phyloP scores from a whole-genome alignment of 2,113 vertebrate genomes.

The Blennius ocellaris region DNA sequence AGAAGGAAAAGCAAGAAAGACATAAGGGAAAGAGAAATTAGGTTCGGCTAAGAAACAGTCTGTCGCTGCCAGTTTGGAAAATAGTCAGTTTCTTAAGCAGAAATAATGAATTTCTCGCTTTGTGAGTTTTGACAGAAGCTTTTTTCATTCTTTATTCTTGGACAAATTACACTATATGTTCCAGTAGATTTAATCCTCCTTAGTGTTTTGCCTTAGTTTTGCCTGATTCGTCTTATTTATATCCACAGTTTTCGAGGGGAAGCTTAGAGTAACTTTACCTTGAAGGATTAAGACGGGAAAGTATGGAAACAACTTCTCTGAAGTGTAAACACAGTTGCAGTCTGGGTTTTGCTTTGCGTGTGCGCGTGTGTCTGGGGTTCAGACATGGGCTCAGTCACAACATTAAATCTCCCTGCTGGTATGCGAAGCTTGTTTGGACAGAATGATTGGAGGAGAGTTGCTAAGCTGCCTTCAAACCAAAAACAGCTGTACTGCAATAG shows the following conservation, averaged over 20 bases:
- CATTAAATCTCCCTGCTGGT: not conserved
- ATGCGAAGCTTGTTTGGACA: constrained; percentile 31
- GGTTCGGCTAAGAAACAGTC: not conserved
- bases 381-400: constrained; percentile 10
- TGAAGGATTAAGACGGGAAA: not conserved
- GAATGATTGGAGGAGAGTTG: constrained; percentile 29
- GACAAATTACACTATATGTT: constrained; percentile 16
- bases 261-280: not conserved
- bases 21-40: not conserved
- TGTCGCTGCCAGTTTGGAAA: constrained; percentile 21
- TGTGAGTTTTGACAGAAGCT: constrained; percentile 18
- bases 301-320: constrained; percentile 8
- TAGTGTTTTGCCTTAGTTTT: not conserved
- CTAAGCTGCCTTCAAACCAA: constrained; percentile 17
- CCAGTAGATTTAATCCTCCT: constrained; percentile 4
- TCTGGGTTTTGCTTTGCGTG: not conserved
- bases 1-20: not conserved
- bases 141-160: constrained; percentile 25
- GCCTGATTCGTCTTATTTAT: constrained; percentile 19
- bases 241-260: not conserved
- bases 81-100: not conserved
- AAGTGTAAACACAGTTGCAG: constrained; percentile 20
- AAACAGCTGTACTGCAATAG: not conserved
- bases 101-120: constrained; percentile 44
- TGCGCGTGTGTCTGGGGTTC: not conserved